These are phyloP conservation scores for Patella caerulea DNA, from an alignment of 2,888 invertebrate species.

Conservation along the genomic window DNA sequence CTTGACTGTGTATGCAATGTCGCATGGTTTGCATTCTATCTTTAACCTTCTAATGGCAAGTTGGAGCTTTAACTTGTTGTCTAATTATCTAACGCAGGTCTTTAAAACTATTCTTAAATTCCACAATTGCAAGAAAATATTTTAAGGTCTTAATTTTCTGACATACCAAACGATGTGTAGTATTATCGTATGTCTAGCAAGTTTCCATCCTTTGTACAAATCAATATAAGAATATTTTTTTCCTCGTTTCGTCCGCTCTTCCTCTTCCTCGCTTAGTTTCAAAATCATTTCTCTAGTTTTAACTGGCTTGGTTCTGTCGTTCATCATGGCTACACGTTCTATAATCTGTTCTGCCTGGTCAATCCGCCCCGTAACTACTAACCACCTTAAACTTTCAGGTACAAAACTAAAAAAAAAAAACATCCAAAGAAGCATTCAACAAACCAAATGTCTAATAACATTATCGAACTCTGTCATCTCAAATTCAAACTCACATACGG, in stretches of 20 bases:
- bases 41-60: too few species aligned
- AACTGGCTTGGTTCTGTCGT: constrained; percentile 39
- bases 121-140: too few species aligned
- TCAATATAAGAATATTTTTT: constrained; percentile 48
- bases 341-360: constrained; percentile 45
- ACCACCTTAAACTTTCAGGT: constrained; percentile 55
- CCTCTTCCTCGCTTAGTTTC: constrained; percentile 27
- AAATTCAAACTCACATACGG: too few species aligned
- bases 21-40: too few species aligned
- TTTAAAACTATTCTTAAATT: too few species aligned
- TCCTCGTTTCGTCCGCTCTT: constrained; percentile 24
- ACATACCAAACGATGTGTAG: constrained; percentile 39
- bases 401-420: constrained; percentile 34
- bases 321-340: constrained; percentile 40
- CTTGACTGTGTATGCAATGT: too few species aligned
- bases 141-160: too few species aligned
- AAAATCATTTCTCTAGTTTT: constrained; percentile 22
- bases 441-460: too few species aligned
- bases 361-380: constrained; percentile 38
- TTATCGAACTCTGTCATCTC: too few species aligned
- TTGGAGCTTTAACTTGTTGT: too few species aligned
- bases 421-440: too few species aligned
- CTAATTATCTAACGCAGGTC: too few species aligned
- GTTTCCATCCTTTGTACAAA: constrained; percentile 38
- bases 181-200: constrained; percentile 18